Conservation (phyloP, 2,888 invertebrate genomes). For the Micoletzkya japonica region DNA sequence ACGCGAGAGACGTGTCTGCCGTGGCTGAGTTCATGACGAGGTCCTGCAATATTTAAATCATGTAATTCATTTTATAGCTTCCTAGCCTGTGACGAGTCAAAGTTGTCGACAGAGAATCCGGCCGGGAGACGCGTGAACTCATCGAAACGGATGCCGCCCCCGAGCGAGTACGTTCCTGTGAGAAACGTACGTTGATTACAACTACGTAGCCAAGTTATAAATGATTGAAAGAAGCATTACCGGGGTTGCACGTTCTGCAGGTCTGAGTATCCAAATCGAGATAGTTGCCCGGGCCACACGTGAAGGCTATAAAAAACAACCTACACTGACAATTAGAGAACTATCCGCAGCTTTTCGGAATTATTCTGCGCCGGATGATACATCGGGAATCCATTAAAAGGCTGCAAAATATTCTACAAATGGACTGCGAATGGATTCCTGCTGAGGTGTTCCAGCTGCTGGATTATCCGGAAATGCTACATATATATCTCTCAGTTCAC, state of each 20-base stretch:
- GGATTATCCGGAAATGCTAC: too few relatives aligned
- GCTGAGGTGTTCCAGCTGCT: too few relatives aligned
- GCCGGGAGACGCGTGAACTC: conserved; percentile 69
- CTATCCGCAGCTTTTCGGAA: not conserved
- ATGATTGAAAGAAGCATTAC: conserved; percentile 29
- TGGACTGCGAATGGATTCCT: too few relatives aligned
- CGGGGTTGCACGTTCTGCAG: conserved; percentile 68
- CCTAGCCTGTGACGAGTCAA: conserved; percentile 33
- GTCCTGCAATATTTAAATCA: conserved; percentile 27
- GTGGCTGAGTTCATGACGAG: conserved; percentile 1
- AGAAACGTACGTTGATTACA: not conserved
- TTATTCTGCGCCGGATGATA: not conserved
- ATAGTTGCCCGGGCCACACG: conserved; percentile 70
- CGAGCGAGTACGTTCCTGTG: conserved; percentile 69
- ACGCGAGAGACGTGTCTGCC: conserved; percentile 8
- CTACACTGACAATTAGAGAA: not conserved
- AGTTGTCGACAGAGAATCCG: conserved; percentile 54
- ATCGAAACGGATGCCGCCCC: conserved; percentile 70
- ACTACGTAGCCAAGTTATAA: not conserved
- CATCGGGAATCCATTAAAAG: too few relatives aligned
- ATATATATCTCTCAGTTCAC: too few relatives aligned
- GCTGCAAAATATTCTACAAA: too few relatives aligned
- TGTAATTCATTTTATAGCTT: conserved; percentile 12
- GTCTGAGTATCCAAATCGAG: conserved; percentile 68
- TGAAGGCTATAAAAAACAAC: conserved; percentile 65